Evolutionary conservation across 2,888 invertebrate genomes (phyloP), one percentile per base, ranked within the genome.

Genomic region (Autographa gamma): DNA sequence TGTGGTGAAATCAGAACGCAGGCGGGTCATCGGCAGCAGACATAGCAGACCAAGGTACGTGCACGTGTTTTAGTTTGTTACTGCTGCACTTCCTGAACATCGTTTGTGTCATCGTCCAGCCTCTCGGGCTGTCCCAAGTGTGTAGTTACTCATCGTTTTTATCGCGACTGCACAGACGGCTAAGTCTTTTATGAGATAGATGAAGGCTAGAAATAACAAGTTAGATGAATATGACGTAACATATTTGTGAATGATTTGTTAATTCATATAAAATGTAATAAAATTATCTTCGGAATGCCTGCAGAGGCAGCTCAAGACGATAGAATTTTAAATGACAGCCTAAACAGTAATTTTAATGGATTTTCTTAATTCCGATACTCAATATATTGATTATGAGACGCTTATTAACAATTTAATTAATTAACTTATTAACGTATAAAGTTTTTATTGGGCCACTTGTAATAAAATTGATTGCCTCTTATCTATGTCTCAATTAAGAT

Each of bases 401-500:
- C 83, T 85, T 85, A 85, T 84, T 86, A 82, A 86, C 79, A 82
- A 82, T 80, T 85, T 82, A 85, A 88, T 89, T 84, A 80, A 80
- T 77, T 76, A 83, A 81, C 71, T 80, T 65, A 68, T 69, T 75
- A 72, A 73, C 78, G 76, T 79, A 74, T 79, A 78, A 84, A 74
- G 73, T 68, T 85, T 84, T 83, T 88, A 85, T 88, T 85, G 86
- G 84, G 74, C 71, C 74, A 80, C 71, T 82, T 73, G 75, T 85
- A 82, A 84, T 86, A 86, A 88, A 86, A 76, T 83, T 86, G 85
- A 89, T 84, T 79, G 82, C 69, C 79, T 71, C 79, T 87, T 89
- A 87, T 89, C 86, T 85, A 84, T 81, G 73, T 85, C 85, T 86
- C 83, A 87, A 87, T 88, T 86, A 88, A 83, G 74, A 65, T 77